phyloP scores from a whole-genome alignment of 92 coral and sea anemone species.

The Phenganax stokvisi region DNA sequence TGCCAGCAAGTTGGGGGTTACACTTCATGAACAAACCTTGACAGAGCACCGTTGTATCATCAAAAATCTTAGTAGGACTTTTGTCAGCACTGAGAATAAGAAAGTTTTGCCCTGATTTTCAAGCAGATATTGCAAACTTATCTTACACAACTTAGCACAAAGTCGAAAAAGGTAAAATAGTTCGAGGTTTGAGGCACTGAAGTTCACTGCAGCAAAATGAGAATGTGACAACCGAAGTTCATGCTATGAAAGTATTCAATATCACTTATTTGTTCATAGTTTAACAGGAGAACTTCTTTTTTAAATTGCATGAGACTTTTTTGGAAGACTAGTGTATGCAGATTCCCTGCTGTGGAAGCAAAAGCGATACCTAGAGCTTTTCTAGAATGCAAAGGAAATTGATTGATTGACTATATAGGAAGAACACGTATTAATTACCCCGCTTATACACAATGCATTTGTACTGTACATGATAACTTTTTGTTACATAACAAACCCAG shows the following conservation, averaged over 20 bases:
- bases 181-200: background rate
- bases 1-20: slow-evolving; percentile 16
- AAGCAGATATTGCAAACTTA: background rate
- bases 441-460: background rate
- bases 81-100: background rate
- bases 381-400: slow-evolving; percentile 8
- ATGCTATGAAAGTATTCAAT: slow-evolving; percentile 7
- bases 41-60: background rate
- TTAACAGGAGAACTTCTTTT: background rate
- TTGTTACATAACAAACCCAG: background rate
- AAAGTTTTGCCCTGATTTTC: background rate
- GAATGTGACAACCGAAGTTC: background rate
- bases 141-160: background rate
- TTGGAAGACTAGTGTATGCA: background rate
- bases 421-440: background rate
- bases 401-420: slow-evolving; percentile 3
- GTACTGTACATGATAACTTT: slow-evolving; percentile 2
- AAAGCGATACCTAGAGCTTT: background rate
- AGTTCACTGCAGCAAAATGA: background rate
- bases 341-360: slow-evolving; percentile 1
- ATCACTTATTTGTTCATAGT: background rate
- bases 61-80: background rate
- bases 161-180: background rate
- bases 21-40: background rate
- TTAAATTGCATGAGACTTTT: background rate